Base-by-base conservation (phyloP, 2,888 invertebrate species). In the Microplitis manilae region DNA sequence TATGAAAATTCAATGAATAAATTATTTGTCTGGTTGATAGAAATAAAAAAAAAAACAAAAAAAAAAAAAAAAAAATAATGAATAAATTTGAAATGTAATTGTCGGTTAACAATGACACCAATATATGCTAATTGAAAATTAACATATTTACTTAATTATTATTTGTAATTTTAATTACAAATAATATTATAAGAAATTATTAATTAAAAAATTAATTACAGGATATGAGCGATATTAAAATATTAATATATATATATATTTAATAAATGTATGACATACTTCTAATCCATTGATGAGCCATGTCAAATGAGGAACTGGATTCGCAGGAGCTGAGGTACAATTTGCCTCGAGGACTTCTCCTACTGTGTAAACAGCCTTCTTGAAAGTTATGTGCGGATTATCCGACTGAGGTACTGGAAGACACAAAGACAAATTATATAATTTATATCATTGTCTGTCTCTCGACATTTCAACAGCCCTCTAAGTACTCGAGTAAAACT, bases 201-300 rank as follows among this genome's bases (percentile, higher is more conserved):
- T 65, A 77, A 68, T 69, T 68, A 6, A 8, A 41, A 41, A n/a
- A 8, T 17, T 7, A 15, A 38, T 41, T 5, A 60, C 9, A 13
- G 1, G 9, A 17, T 6, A 9, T 7, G 30, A 13, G 2, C 30
- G 30, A 30, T 30, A 30, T 30, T 30, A 30, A 30, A 30, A 30
- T 30, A 2, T 30, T 2, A 30, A 30, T 20, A 17, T 20, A 65
- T 20, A 17, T 20, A 65, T 13, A 41, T 41, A 41, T 41, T 41
- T 8, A 41, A 50, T 50, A 1, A 67, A 41, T 13, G 50, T 38
- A 38, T 72, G 38, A 73, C 68, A 89, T 90, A 94, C 95, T 93
- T 94, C 94, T 86, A 93, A 92, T 76, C 94, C 94, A 88, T 95
- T 95, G 88, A 95, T 93, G 85, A 95, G 92, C 95, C 95, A 95